Evolutionary conservation across 2,888 invertebrate genomes (phyloP), one percentile per base, ranked within the genome.

Genomic region (Erebia aethiops): DNA sequence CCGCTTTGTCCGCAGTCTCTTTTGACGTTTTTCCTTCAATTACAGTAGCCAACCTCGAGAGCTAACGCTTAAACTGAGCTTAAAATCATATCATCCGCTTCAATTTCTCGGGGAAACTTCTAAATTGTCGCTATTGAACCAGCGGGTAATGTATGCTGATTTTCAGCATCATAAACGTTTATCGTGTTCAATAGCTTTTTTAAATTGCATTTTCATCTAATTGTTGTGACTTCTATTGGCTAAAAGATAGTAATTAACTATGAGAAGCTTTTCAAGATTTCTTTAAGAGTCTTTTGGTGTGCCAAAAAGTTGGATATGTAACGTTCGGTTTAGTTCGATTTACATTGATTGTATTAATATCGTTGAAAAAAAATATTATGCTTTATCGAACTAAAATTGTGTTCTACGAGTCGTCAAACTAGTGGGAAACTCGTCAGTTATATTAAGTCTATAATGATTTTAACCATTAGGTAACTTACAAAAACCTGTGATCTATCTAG

Each of bases 61-160:
- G 10, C 9, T 13, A 10, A 46, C 61, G 46, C 46, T 61, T 61
- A 43, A 61, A 18, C 43, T 13, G 18, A 61, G 61, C 61, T 18
- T 16, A 46, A 41, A 61, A 61, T 43, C 18, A 61, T 61, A 46
- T 61, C 46, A 61, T 46, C 16, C n/a, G 18, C 18, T 61, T 61
- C 61, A 61, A 61, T 61, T 61, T 61, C 61, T 61, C 46, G 13
- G 13, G 61, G 43, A 4, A 18, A 46, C 60, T 43, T 57, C 26
- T 21, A 57, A 57, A 57, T 57, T 57, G 56, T 16, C 18, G 13
- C 46, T 46, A 61, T 13, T 16, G 46, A 46, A 46, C 18, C 46
- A 13, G 21, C 7, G n/a, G 13, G 18, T 61, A 61, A 61, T 61
- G 46, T 61, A 46, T 46, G 7, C 8, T 46, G 61, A 46, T 46